Conservation (phyloP, 92 coral and sea anemone species). For the Plumapathes pennacea region DNA sequence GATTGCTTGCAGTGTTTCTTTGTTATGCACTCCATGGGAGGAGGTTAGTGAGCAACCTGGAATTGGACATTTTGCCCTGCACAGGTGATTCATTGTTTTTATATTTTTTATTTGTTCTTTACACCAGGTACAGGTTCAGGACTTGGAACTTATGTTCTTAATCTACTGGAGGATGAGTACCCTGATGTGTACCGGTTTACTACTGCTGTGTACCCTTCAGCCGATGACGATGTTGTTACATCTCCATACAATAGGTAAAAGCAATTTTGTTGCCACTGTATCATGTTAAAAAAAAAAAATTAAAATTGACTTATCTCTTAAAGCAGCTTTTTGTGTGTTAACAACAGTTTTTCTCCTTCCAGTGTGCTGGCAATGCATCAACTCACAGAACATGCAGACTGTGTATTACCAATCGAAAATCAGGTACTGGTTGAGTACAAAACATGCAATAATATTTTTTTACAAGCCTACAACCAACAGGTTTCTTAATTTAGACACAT, state of each 20-base stretch:
- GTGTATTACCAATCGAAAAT: slow-evolving; percentile 93
- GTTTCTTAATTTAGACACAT: not conserved
- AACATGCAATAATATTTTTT: not conserved
- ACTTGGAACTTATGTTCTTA: slow-evolving; percentile 86
- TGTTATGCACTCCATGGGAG: slow-evolving; percentile 98
- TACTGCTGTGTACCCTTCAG: slow-evolving; percentile 96
- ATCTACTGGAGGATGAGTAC: slow-evolving; percentile 86
- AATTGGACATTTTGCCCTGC: not conserved
- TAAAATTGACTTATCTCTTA: no score
- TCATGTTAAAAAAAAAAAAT: no score
- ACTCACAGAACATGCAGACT: slow-evolving; percentile 86
- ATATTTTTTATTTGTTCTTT: not conserved
- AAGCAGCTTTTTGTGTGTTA: no score
- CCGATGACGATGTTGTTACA: slow-evolving; percentile 97
- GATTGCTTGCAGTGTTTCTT: slow-evolving; percentile 98
- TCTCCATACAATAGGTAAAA: slow-evolving; percentile 93
- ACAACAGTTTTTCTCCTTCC: not conserved
- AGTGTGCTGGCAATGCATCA: slow-evolving; percentile 99
- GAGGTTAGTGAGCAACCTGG: slow-evolving; percentile 46
- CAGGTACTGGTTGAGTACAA: slow-evolving; percentile 49
- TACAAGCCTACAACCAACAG: not conserved
- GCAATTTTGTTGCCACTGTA: not conserved
- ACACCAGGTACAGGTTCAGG: slow-evolving; percentile 94
- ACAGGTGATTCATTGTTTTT: not conserved
- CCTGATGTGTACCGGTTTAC: slow-evolving; percentile 98